Conservation (phyloP, 1,140 invertebrate genomes). For the Portunus trituberculatus region DNA sequence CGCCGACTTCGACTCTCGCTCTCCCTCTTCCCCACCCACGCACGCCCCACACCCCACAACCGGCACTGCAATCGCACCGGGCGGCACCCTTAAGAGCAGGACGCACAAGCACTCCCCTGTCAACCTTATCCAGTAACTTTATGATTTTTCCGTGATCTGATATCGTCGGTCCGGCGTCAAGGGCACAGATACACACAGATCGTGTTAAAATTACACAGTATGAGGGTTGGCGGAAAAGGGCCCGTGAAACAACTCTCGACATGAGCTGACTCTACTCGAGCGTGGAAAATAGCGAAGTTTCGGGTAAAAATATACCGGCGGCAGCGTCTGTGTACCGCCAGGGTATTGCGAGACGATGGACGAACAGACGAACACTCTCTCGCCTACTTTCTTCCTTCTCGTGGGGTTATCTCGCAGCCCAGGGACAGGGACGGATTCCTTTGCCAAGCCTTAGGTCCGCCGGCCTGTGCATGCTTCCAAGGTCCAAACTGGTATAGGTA, state of each 20-base stretch:
- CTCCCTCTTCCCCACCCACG: neutral
- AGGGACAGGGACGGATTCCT: no score
- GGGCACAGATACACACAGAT: neutral
- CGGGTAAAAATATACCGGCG: neutral
- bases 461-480: neutral
- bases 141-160: conserved; percentile 22
- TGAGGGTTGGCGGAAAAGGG: neutral
- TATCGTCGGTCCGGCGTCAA: neutral
- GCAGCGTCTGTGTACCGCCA: no score
- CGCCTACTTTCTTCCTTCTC: neutral
- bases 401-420: no score
- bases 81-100: neutral
- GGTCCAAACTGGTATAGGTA: neutral
- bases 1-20: neutral
- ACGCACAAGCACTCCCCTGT: neutral
- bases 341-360: no score
- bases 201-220: conserved; percentile 6
- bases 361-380: neutral
- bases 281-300: conserved; percentile 20
- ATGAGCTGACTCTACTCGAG: neutral
- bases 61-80: neutral
- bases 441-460: neutral
- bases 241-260: neutral
- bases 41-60: neutral
- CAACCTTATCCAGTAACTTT: neutral